These are phyloP conservation scores for Brachionus plicatilis DNA, from an alignment of 1,140 invertebrate genomes.

Conservation along the genomic window DNA sequence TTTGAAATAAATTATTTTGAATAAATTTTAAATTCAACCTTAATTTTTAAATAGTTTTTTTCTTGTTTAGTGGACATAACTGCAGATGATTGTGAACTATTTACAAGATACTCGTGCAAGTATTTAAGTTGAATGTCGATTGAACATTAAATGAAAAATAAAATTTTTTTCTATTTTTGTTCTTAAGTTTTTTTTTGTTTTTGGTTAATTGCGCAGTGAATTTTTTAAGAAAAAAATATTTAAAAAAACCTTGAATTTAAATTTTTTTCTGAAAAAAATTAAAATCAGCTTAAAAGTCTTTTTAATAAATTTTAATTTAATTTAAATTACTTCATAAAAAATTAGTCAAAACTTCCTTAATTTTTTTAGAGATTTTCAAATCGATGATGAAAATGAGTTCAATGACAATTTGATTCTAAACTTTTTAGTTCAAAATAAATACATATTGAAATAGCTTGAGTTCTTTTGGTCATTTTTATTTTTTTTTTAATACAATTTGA, in stretches of 20 bases:
- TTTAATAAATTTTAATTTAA: too few relatives aligned
- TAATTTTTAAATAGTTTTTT: neutral
- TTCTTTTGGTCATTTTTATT: too few relatives aligned
- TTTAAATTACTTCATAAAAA: too few relatives aligned
- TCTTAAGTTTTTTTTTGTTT: neutral
- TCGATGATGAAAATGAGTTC: too few relatives aligned
- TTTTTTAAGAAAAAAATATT: neutral
- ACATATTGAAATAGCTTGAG: too few relatives aligned
- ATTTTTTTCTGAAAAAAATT: too few relatives aligned
- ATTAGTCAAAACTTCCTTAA: too few relatives aligned
- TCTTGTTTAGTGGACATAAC: neutral
- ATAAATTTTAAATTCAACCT: neutral
- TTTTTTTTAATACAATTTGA: neutral
- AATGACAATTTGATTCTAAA: too few relatives aligned
- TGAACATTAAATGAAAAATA: neutral
- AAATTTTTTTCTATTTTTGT: neutral
- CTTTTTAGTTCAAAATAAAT: too few relatives aligned
- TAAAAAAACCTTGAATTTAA: neutral
- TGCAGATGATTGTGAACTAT: neutral
- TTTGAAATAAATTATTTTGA: neutral
- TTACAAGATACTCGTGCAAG: conserved; percentile 5
- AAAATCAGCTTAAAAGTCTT: too few relatives aligned
- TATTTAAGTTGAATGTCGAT: conserved; percentile 25
- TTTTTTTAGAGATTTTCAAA: too few relatives aligned
- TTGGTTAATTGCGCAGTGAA: neutral